Base-by-base conservation (phyloP, 2,888 invertebrate genomes). In the Chalcosyrphus nemorum region DNA sequence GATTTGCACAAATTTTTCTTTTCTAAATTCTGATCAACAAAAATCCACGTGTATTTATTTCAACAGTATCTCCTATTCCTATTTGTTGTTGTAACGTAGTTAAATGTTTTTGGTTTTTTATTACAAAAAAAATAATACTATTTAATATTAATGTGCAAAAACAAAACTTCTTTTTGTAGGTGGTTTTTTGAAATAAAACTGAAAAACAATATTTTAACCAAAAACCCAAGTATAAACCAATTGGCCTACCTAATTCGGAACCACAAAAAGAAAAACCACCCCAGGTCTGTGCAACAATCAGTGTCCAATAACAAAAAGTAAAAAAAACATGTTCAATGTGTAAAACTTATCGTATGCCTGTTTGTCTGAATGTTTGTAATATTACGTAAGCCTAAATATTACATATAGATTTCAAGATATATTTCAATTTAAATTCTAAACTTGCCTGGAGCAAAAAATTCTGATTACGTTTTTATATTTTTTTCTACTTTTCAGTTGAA, bases 311-410 rank as follows among this genome's bases (percentile, higher is more conserved):
- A n/a, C 52, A 21, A 9, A 52, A 52, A 32, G 17, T 5, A n/a
- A 27, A 21, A 9, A 52, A 52, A 32, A 32, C 11, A 56, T 21
- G 32, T 3, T 56, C 19, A 35, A 56, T 56, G 56, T 19, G 19
- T 56, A 1, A n/a, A 19, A 32, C 52, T 27, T 11, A 35, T 56
- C 17, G 17, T 52, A 19, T 56, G 56, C 56, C 56, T 56, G 56
- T 35, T 56, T 56, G 32, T 56, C 17, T 56, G 19, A 35, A 32
- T 56, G 56, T 56, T n/a, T 56, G 19, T 56, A 35, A 56, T 17
- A 35, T 32, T 56, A 6, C 9, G 35, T 17, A 19, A 1, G 19
- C 17, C 2, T 19, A 9, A 1, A 41, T 4, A 43, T 17, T 19
- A 9, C 3, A 41, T 4, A 43, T 17, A 5, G n/a, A 43, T n/a